These are phyloP conservation scores for Procambarus clarkii DNA, from an alignment of 1,140 invertebrate genomes.

Conservation along the genomic window DNA sequence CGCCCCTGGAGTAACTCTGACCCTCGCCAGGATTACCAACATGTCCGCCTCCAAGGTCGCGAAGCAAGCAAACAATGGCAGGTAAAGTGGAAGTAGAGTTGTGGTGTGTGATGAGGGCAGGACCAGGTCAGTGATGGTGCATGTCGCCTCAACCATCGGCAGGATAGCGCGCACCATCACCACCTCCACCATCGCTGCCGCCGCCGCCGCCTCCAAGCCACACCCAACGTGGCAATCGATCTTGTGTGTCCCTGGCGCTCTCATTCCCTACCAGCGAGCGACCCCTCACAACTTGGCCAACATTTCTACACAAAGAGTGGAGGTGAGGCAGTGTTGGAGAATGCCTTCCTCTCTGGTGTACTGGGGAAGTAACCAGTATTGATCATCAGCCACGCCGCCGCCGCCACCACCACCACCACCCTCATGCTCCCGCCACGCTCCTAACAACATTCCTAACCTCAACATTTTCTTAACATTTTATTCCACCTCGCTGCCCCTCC, in stretches of 20 bases:
- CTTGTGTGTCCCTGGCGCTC: slow-evolving; percentile 28
- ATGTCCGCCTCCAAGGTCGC: no score
- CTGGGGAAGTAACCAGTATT: slow-evolving; percentile 59
- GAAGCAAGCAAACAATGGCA: not conserved
- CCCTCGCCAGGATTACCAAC: slow-evolving; percentile 23
- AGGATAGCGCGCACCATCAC: not conserved
- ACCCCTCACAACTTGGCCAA: slow-evolving; percentile 23
- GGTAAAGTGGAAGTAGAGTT: slow-evolving; percentile 9
- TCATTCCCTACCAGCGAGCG: slow-evolving; percentile 13
- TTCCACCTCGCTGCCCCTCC: not conserved
- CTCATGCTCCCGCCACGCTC: not conserved
- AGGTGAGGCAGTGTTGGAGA: slow-evolving; percentile 55
- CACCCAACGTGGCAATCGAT: slow-evolving; percentile 50
- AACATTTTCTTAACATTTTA: no score
- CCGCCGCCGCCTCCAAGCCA: slow-evolving; percentile 28
- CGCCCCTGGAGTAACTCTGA: not conserved
- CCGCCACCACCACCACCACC: slow-evolving; percentile 20
- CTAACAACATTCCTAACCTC: not conserved
- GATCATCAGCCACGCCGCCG: slow-evolving; percentile 60
- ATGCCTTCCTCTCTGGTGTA: slow-evolving; percentile 43
- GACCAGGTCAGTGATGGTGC: slow-evolving; percentile 11
- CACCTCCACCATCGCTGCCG: not conserved
- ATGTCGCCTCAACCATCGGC: not conserved
- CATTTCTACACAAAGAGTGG: slow-evolving; percentile 73
- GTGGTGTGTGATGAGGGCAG: not conserved